phyloP scores from a whole-genome alignment of 2,888 invertebrate species.

The Nephrotoma guestfalica region DNA sequence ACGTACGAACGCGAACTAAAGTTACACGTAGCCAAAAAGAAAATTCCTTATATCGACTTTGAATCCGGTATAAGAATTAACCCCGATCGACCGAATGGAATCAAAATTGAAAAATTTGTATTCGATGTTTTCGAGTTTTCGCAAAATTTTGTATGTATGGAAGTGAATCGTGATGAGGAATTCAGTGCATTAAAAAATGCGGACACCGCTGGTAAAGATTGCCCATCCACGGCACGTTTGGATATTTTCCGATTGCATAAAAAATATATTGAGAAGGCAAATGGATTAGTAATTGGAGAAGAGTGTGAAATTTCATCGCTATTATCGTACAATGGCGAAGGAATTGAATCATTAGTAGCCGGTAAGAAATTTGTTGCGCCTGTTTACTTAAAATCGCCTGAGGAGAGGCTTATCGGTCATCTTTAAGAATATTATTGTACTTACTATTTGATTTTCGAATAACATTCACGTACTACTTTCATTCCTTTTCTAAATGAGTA shows the following conservation, averaged over 20 bases:
- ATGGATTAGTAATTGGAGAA: constrained; percentile 52
- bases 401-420: constrained; percentile 27
- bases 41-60: constrained; percentile 70
- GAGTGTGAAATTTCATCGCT: constrained; percentile 85
- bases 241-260: constrained; percentile 66
- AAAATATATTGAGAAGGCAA: constrained; percentile 65
- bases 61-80: constrained; percentile 50
- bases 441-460: background rate
- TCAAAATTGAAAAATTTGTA: constrained; percentile 98
- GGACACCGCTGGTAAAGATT: constrained; percentile 75
- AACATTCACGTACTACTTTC: background rate
- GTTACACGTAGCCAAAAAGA: constrained; percentile 93
- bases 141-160: constrained; percentile 82
- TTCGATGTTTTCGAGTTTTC: constrained; percentile 97
- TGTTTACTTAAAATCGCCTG: constrained; percentile 38
- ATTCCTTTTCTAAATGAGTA: background rate
- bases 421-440: constrained; percentile 15
- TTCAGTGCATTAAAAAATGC: constrained; percentile 96
- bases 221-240: constrained; percentile 70
- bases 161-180: constrained; percentile 80
- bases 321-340: constrained; percentile 82
- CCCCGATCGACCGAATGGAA: constrained; percentile 80
- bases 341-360: constrained; percentile 48
- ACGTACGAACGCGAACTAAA: constrained; percentile 62
- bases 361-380: constrained; percentile 56